Evolutionary conservation across 2,797 vertebrate species (phyloP).

Genomic region (Notolabrus celidotus): DNA sequence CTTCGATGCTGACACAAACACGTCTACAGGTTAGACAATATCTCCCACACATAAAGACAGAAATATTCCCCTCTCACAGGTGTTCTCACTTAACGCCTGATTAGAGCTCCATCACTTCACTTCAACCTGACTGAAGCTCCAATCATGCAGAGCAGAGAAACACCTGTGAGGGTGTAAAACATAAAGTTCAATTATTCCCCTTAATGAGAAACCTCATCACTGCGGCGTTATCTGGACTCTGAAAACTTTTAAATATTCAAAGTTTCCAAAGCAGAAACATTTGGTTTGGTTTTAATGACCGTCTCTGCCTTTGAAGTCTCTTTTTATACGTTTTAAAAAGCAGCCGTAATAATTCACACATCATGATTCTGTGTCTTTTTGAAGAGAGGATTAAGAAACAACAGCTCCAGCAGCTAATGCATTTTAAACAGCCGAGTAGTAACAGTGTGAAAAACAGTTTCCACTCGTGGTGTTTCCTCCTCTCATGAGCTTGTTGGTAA

Average conservation of each 20-base stretch:
- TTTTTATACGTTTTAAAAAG: not conserved
- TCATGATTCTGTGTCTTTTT: slow-evolving; percentile 1
- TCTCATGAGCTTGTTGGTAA: slow-evolving; percentile 23
- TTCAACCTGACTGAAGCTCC: not conserved
- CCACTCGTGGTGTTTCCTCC: not conserved
- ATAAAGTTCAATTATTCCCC: not conserved
- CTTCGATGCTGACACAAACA: no score
- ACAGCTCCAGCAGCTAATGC: not conserved
- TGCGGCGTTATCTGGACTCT: not conserved
- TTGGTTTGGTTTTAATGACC: not conserved
- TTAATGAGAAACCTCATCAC: not conserved
- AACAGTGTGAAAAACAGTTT: slow-evolving; percentile 10
- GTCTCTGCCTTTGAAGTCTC: not conserved
- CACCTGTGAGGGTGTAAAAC: slow-evolving; percentile 6
- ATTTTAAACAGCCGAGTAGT: slow-evolving; percentile 9
- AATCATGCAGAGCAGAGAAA: slow-evolving; percentile 2
- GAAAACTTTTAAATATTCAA: not conserved
- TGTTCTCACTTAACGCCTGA: slow-evolving; percentile 14
- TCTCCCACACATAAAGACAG: no score
- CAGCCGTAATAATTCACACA: not conserved
- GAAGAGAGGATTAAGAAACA: slow-evolving; percentile 5
- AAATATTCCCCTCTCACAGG: not conserved
- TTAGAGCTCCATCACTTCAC: slow-evolving; percentile 2
- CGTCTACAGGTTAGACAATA: no score
- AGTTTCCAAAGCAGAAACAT: no score